Percentiles rank a stretch among this genome's conserved stretches.
These are phyloP conservation scores for Zeugodacus cucurbitae DNA, from an alignment of 1,140 invertebrate genomes.

Conservation along the genomic window DNA sequence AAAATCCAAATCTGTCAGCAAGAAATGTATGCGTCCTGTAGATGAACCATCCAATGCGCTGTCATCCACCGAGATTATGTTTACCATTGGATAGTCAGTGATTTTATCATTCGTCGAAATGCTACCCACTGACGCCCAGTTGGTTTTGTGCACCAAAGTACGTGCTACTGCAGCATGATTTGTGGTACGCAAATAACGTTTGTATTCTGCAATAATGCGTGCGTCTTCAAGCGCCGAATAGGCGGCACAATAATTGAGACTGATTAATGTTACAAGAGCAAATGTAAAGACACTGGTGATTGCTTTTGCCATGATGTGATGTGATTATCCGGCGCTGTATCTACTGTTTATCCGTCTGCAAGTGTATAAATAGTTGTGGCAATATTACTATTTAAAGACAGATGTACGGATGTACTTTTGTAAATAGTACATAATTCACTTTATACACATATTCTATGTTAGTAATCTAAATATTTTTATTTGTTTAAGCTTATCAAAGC, in stretches of 20 bases:
- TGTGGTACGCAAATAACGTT: not conserved
- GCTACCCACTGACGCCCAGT: slow-evolving; percentile 80
- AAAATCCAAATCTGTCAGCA: slow-evolving; percentile 80
- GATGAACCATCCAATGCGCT: slow-evolving; percentile 73
- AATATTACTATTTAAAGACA: not conserved
- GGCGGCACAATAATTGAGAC: slow-evolving; percentile 11
- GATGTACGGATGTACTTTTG: not conserved
- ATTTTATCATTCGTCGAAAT: slow-evolving; percentile 74
- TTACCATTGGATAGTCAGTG: slow-evolving; percentile 78
- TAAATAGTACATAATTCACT: not conserved
- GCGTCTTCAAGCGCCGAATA: slow-evolving; percentile 54
- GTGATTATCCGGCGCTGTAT: not conserved
- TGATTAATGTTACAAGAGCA: slow-evolving; percentile 44
- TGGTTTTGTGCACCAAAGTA: slow-evolving; percentile 69
- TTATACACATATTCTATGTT: too few relatives aligned
- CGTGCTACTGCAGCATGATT: slow-evolving; percentile 65
- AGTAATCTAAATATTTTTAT: not conserved
- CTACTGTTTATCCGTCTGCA: not conserved
- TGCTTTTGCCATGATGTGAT: not conserved
- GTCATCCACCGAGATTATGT: slow-evolving; percentile 80
- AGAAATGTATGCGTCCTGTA: slow-evolving; percentile 81
- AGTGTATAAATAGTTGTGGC: too few relatives aligned
- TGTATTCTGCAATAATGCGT: slow-evolving; percentile 50
- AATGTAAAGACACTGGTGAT: not conserved
- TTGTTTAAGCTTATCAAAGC: slow-evolving; percentile 5